Evolutionary conservation across 2,888 invertebrate genomes (phyloP), one percentile per base, ranked within the genome.

Genomic region (Mythimna loreyi): DNA sequence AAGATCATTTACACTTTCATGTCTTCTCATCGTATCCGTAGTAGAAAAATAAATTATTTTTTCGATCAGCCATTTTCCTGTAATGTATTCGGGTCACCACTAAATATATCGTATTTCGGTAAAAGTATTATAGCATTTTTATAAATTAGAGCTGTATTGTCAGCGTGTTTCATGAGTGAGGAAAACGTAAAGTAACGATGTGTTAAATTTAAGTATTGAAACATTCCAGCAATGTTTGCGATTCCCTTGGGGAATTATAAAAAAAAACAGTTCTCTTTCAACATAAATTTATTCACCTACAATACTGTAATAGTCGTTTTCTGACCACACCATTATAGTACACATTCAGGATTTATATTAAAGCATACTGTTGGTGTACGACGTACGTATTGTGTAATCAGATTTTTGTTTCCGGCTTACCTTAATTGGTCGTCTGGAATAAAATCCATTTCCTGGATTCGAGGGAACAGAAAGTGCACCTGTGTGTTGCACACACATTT

Each of bases 171-270:
- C 36, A 19, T 49, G 28, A 66, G 16, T 16, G 7, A 67, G 19
- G n/a, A 13, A 28, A 23, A 16, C n/a, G n/a, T 52, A 25, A 50
- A 47, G 36, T 3, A 45, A 53, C 19, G 52, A 45, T 64, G 36
- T 33, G 28, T 47, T 23, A 43, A 19, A n/a, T n/a, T n/a, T n/a
- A n/a, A n/a, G 50, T 36, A 36, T 16, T 74, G 11, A 1, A 45
- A 74, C 66, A 69, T 74, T 69, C 75, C 75, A 65, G 21, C 7
- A 21, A 3, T 8, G 33, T 25, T 43, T 62, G 9, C 11, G 9
- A 33, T 52, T 28, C 1, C 2, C 0, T 43, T 19, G 3, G 1
- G 19, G 19, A 58, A 40, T 59, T 8, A 28, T 40, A 36, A 36
- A 11, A 5, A n/a, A 25, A 33, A 28, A 19, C 9, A 36, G 13